Conservation (phyloP, 2,113 vertebrate genomes). For the Cariama cristata region DNA sequence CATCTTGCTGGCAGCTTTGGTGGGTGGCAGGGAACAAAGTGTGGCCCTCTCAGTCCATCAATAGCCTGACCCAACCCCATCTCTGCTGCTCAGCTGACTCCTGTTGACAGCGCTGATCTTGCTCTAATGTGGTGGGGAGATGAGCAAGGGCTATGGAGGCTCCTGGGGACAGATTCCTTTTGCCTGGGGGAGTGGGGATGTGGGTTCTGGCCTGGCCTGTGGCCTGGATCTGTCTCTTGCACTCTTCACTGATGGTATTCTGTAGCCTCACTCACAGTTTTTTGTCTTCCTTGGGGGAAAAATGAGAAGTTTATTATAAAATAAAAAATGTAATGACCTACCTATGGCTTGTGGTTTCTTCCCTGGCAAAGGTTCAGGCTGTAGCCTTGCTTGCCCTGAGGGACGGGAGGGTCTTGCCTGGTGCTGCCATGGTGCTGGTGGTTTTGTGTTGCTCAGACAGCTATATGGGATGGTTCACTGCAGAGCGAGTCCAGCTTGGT, state of each 20-base stretch:
- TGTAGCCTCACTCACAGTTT: slow-evolving; percentile 52
- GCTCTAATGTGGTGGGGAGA: neutral
- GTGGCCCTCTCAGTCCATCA: neutral
- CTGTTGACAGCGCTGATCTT: neutral
- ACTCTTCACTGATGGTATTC: slow-evolving; percentile 19
- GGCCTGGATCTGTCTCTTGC: neutral
- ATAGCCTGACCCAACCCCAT: neutral
- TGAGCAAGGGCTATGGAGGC: neutral
- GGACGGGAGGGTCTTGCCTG: neutral
- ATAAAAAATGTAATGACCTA: slow-evolving; percentile 41
- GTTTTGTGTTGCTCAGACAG: neutral
- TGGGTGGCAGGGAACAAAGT: neutral
- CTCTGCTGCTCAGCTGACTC: neutral
- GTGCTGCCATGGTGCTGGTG: neutral
- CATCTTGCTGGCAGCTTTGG: neutral
- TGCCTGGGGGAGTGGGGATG: neutral
- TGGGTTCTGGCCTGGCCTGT: neutral
- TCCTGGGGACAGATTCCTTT: neutral
- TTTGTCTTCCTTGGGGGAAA: slow-evolving; percentile 53
- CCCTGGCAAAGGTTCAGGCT: neutral
- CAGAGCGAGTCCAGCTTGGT: neutral
- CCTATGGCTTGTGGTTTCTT: neutral
- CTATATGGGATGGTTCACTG: neutral
- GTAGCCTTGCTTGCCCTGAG: neutral
- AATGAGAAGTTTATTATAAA: slow-evolving; percentile 66